Percentiles rank a stretch among this genome's conserved stretches.
These are phyloP conservation scores for Tipula helvola DNA, from an alignment of 2,888 invertebrate genomes.

Conservation along the genomic window DNA sequence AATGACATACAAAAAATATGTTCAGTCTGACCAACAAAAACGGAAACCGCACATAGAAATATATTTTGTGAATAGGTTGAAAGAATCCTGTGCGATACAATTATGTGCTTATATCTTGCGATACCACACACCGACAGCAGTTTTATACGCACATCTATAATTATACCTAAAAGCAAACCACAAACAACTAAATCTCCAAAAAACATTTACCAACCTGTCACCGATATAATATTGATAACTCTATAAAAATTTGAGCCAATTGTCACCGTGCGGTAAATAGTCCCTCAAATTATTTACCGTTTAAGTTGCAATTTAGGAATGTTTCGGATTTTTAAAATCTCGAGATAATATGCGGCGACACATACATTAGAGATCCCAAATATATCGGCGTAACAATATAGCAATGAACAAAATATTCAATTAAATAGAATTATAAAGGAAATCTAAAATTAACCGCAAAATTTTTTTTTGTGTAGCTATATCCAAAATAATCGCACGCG, in stretches of 20 bases:
- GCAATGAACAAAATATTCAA: not conserved
- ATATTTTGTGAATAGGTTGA: not conserved
- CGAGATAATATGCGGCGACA: not conserved
- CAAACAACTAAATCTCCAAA: not conserved
- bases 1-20: not conserved
- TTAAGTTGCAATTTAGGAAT: not conserved
- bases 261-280: not conserved
- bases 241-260: too few species aligned
- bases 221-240: too few species aligned
- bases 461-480: not conserved
- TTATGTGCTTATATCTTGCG: not conserved
- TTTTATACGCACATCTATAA: too few species aligned
- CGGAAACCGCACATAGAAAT: not conserved
- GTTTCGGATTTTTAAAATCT: not conserved
- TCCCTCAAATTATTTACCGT: not conserved
- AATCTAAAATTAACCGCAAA: not conserved
- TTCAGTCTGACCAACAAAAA: not conserved
- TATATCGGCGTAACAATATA: not conserved
- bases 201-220: not conserved
- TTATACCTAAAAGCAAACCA: not conserved
- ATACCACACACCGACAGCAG: not conserved
- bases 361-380: not conserved
- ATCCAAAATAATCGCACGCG: not conserved
- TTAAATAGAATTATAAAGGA: not conserved
- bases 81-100: not conserved